phyloP scores from a whole-genome alignment of 2,888 invertebrate species.

The Crossocerus cetratus region DNA sequence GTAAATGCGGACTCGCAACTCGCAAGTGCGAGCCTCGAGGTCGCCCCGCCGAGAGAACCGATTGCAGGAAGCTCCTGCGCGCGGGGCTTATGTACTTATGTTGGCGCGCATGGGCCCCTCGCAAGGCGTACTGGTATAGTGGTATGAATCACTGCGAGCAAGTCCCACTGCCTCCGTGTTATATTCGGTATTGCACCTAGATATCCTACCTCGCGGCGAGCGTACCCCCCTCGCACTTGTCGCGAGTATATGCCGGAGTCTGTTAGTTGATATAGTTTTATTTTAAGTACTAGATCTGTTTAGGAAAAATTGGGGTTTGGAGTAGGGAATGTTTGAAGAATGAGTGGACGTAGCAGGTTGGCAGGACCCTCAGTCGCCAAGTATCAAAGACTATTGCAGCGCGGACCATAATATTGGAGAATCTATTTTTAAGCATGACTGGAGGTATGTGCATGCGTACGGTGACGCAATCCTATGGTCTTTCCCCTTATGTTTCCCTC shows the following conservation, averaged over 20 bases:
- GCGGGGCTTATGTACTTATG: slow-evolving; percentile 26
- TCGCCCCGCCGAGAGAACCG: slow-evolving; percentile 43
- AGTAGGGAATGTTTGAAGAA: too few species aligned
- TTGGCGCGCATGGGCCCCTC: slow-evolving; percentile 9
- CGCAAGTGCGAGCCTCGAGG: slow-evolving; percentile 47
- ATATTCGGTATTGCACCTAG: slow-evolving; percentile 34
- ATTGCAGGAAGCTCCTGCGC: slow-evolving; percentile 47
- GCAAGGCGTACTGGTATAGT: slow-evolving; percentile 43
- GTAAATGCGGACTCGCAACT: slow-evolving; percentile 42
- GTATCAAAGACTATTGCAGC: too few species aligned
- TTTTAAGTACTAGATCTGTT: too few species aligned
- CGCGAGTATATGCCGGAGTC: too few species aligned
- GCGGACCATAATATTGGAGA: slow-evolving; percentile 54
- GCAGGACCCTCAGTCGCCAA: too few species aligned
- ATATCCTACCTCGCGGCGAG: slow-evolving; percentile 5
- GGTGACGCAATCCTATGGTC: slow-evolving; percentile 73
- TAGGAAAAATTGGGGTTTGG: too few species aligned
- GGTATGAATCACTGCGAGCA: slow-evolving; percentile 47
- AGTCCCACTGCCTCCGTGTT: slow-evolving; percentile 21
- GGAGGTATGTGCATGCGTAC: slow-evolving; percentile 67
- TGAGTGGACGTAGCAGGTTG: too few species aligned
- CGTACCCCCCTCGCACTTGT: too few species aligned
- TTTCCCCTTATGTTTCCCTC: slow-evolving; percentile 63
- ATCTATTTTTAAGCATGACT: slow-evolving; percentile 76
- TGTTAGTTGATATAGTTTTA: too few species aligned